Base-by-base conservation (phyloP, 1,140 invertebrate genomes). In the Tachypleus tridentatus region DNA sequence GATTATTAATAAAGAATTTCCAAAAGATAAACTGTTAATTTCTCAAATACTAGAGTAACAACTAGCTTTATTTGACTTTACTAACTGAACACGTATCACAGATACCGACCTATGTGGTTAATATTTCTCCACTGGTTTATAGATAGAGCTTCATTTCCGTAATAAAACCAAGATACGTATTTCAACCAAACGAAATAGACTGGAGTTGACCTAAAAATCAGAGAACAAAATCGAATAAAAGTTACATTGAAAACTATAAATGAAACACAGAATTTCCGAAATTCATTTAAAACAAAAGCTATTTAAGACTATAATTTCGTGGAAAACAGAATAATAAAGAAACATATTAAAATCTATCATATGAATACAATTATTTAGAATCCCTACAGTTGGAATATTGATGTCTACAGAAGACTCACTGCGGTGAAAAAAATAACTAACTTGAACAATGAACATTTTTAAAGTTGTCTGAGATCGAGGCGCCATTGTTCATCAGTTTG, bases 101-200 rank as follows among this genome's bases (percentile, higher is more conserved):
- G 64, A 80, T 81, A 51, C 81, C 76, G 67, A 67, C 66, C 71
- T 49, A 56, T 86, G 86, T 75, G 89, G 89, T 7, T 80, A 80
- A 93, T 80, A 10, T 85, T 83, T 0, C 81, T 76, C 94, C 94
- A 98, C 74, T 98, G 93, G 78, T 95, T 97, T 59, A 97, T 87
- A n/a, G 90, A 79, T 2, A 97, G 77, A 0, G 91, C 89, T 78
- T 97, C 93, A 77, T 93, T 95, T 57, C 88, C 90, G 76, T 95
- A 97, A 59, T 87, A 84, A 78, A 98, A 97, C 92, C 95, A 98
- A 0, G 93, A 97, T 11, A 97, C 76, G 76, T 94, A 91, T 10
- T 91, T 89, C 63, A 97, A 78, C 91, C 93, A 97, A 61, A 85
- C 81, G 62, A 98, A 87, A 73, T 94, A 97, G 0, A 80, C 75